A percentile compares a stretch with the other conserved stretches of the same genome.
phyloP scores from a whole-genome alignment of 2,113 vertebrate genomes.

The Myotis lucifugus region DNA sequence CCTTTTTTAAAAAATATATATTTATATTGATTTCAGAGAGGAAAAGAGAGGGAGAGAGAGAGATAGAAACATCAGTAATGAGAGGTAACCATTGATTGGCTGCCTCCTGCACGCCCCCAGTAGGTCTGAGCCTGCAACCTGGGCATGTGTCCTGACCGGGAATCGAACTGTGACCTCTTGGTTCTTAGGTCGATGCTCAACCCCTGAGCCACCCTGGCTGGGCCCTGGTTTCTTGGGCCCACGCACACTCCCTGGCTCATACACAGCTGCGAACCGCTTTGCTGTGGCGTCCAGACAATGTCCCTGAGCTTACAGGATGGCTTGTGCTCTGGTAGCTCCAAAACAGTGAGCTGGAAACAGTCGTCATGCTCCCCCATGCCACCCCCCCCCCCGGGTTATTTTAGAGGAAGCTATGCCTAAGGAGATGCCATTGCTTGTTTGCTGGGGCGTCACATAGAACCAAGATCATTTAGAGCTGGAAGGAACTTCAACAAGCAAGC shows the following conservation, averaged over 20 bases:
- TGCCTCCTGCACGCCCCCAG: no score
- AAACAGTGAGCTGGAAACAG: not conserved
- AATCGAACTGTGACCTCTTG: no score
- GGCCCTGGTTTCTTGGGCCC: not conserved
- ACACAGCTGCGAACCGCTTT: not conserved
- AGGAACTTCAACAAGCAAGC: not conserved
- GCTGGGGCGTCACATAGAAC: constrained; percentile 20
- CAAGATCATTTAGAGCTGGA: not conserved
- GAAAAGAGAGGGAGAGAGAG: no score
- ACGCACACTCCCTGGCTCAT: not conserved
- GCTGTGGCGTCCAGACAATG: not conserved
- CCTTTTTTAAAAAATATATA: no score
- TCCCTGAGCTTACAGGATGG: not conserved
- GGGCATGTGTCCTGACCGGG: no score
- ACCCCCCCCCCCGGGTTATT: not conserved
- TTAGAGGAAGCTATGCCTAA: not conserved
- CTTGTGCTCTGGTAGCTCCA: not conserved
- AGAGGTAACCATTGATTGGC: no score
- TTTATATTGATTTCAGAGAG: no score
- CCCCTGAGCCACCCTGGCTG: no score
- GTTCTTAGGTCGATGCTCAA: no score
- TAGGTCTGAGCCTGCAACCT: no score
- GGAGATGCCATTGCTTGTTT: not conserved
- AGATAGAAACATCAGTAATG: no score
- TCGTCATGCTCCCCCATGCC: not conserved